These are phyloP conservation scores for Eueides isabella DNA, from an alignment of 1,140 invertebrate species.

Conservation along the genomic window DNA sequence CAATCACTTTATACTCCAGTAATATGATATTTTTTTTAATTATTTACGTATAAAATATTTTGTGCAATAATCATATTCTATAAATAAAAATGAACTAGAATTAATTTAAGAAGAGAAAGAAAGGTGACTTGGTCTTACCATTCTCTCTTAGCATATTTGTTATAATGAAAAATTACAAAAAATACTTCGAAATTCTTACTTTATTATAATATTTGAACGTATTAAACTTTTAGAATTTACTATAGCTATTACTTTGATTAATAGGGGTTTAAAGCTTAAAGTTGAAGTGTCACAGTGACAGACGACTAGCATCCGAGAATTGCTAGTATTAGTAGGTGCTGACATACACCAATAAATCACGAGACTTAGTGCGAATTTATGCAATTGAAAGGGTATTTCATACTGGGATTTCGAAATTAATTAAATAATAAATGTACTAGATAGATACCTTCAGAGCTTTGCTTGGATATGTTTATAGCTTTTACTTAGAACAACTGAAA, in stretches of 20 bases:
- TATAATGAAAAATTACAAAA: background rate
- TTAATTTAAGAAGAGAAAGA: no score
- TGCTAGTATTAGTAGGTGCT: conserved; percentile 6
- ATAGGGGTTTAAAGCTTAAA: conserved; percentile 5
- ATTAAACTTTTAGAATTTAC: background rate
- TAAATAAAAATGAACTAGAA: background rate
- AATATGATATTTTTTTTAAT: no score
- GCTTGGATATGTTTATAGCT: no score
- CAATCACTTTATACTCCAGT: no score
- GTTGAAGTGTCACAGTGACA: conserved; percentile 8
- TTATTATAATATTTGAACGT: background rate
- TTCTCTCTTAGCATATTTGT: no score
- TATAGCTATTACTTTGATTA: background rate
- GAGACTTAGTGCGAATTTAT: conserved; percentile 19
- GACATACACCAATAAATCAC: conserved; percentile 16
- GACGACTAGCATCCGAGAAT: conserved; percentile 9
- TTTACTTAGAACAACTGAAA: no score
- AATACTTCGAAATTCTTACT: background rate
- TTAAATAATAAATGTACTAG: background rate
- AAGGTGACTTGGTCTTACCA: no score
- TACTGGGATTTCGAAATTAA: background rate
- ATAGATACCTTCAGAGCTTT: background rate
- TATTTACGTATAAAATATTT: no score
- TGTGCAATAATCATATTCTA: no score
- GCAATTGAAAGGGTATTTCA: conserved; percentile 8